Evolutionary conservation across 2,113 vertebrate species (phyloP).

Genomic region (Sorex fumeus): DNA sequence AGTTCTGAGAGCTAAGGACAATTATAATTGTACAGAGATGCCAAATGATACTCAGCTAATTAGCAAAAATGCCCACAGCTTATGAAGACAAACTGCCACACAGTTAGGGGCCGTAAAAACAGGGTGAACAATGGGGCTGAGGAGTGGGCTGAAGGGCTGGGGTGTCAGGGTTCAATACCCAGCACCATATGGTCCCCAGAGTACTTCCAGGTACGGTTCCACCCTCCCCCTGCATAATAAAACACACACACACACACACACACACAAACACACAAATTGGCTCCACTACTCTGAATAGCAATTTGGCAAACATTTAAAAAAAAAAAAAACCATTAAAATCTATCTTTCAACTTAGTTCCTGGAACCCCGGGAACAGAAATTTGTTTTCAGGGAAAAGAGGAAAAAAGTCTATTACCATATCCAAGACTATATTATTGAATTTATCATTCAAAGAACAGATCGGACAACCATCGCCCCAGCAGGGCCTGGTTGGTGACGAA

Average conservation of each 20-base stretch:
- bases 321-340: constrained; percentile 18
- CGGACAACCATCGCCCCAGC: neutral
- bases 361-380: constrained; percentile 39
- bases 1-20: constrained; percentile 11
- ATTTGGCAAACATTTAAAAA: constrained; percentile 5
- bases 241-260: too few species aligned
- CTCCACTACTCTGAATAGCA: constrained; percentile 33
- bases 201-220: too few species aligned
- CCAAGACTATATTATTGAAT: constrained; percentile 20
- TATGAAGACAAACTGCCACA: neutral
- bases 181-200: too few species aligned
- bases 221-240: too few species aligned
- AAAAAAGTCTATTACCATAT: constrained; percentile 51
- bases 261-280: neutral
- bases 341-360: constrained; percentile 28
- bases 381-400: constrained; percentile 35
- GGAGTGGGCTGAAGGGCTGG: too few species aligned
- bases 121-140: too few species aligned
- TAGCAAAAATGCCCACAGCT: constrained; percentile 13
- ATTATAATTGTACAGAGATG: neutral
- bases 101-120: neutral
- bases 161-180: too few species aligned
- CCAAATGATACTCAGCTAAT: constrained; percentile 33
- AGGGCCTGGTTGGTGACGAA: neutral
- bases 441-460: constrained; percentile 52